Evolutionary conservation across 1,140 invertebrate genomes (phyloP), one percentile per base, ranked within the genome.

Genomic region (Drosophila leontia): DNA sequence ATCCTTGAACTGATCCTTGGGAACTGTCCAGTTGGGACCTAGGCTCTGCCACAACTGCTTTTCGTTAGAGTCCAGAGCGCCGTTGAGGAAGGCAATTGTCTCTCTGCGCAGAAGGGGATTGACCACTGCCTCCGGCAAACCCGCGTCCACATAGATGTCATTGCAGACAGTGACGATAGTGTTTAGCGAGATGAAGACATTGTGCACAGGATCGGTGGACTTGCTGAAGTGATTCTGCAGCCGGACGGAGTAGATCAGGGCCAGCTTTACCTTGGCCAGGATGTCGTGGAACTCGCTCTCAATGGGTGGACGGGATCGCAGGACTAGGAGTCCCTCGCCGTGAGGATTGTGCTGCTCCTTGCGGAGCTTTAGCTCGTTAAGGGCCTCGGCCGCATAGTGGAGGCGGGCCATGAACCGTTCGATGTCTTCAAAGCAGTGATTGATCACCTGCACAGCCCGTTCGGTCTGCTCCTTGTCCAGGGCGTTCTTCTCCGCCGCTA

Each of bases 401-500:
- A 92, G 65, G n/a, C 91, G 68, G 2, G 82, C 85, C 42, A 92
- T 91, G 19, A 92, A 92, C 0, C 88, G 60, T 59, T 92, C 91
- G 1, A 92, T 80, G 44, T 92, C 91, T 68, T 92, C 91, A 51
- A 92, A 92, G 13, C 91, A 92, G 42, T 92, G 91, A 48, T 92
- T 92, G 7, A 92, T 55, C 13, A 92, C 91, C 45, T 90, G 78
- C 0, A 91, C 86, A 68, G 91, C 91, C 1, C 83, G 62, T n/a
- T 91, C 82, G 1, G 69, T 82, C 59, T 92, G 91, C 57, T 91
- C 91, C 7, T 75, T 76, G 57, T 92, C 91, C 19, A 79, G 69
- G 7, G 80, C 84, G 26, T 90, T 91, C 63, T 91, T 92, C 48
- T 92, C 84, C 12, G 79, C 85, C 7, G 91, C 91, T 9, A 91